Evolutionary conservation across 1,140 invertebrate genomes (phyloP).

Genomic region (Drosophila simulans): DNA sequence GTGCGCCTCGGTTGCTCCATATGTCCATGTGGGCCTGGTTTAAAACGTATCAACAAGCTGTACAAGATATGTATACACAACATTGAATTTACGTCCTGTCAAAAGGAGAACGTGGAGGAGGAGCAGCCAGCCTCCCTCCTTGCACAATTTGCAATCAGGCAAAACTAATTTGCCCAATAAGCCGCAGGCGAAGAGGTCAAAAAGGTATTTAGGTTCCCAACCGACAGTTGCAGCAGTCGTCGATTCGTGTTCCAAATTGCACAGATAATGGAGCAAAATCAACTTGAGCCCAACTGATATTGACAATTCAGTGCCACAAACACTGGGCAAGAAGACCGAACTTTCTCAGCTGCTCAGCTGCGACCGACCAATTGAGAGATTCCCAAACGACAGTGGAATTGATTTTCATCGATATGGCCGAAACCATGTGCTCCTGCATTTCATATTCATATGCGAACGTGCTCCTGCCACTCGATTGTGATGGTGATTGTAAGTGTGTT

Average conservation of each 20-base stretch:
- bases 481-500: not conserved
- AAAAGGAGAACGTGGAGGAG: not conserved
- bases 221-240: slow-evolving; percentile 29
- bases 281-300: slow-evolving; percentile 38
- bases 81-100: slow-evolving; percentile 47
- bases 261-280: slow-evolving; percentile 56
- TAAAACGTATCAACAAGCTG: slow-evolving; percentile 47
- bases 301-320: slow-evolving; percentile 61
- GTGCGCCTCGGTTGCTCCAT: not conserved
- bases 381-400: slow-evolving; percentile 58
- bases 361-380: slow-evolving; percentile 55
- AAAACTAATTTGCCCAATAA: slow-evolving; percentile 69
- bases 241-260: slow-evolving; percentile 35
- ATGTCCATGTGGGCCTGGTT: slow-evolving; percentile 11
- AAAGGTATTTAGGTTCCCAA: slow-evolving; percentile 26
- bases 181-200: slow-evolving; percentile 55
- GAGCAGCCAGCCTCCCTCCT: not conserved
- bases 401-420: slow-evolving; percentile 65
- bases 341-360: slow-evolving; percentile 26
- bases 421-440: slow-evolving; percentile 30
- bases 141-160: slow-evolving; percentile 60
- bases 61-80: slow-evolving; percentile 11
- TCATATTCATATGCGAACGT: slow-evolving; percentile 63
- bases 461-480: slow-evolving; percentile 24
- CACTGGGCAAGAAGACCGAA: slow-evolving; percentile 48